Base-by-base conservation (phyloP, 2,888 invertebrate species). In the Cephus pulcher region DNA sequence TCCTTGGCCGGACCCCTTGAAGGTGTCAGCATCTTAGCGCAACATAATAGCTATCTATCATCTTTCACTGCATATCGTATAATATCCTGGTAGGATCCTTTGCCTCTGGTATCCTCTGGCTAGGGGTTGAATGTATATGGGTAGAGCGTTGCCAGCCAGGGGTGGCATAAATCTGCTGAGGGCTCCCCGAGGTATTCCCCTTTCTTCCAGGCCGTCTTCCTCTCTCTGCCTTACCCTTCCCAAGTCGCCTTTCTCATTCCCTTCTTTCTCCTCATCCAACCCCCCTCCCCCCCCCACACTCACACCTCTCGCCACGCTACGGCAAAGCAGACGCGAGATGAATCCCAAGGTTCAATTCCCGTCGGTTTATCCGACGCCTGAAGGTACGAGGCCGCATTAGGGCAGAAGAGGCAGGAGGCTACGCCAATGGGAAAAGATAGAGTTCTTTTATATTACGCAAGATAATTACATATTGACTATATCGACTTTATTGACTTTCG, bases 91-190 rank as follows among this genome's bases (percentile, higher is more conserved):
- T 83, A 75, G 85, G 83, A 88, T 88, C 85, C 86, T 87, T 84
- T 83, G 86, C 84, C 83, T 83, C 80, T 79, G 73, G 68, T 79
- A 79, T 79, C 70, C 79, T 78, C 69, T 73, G 79, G 80, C 74
- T 77, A 79, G 80, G 80, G 82, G 79, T 77, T 78, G 81, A 82
- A 82, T 83, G 82, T 85, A 82, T 84, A 81, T 80, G 82, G 83
- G 83, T 78, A 78, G 81, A 82, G 82, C 82, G 85, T 85, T 87
- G 87, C 85, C 84, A 88, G 86, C 86, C 84, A 84, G 84, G 88
- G 86, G 86, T 85, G 87, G 86, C 88, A 91, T 90, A 91, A 91
- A 91, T 91, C 90, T 89, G 89, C 89, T 87, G 89, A 89, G 88
- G 88, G 88, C 86, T 90, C 91, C 90, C 90, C 80, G 78, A 90